Conservation (phyloP, 1,140 invertebrate genomes). For the Euura lappo region DNA sequence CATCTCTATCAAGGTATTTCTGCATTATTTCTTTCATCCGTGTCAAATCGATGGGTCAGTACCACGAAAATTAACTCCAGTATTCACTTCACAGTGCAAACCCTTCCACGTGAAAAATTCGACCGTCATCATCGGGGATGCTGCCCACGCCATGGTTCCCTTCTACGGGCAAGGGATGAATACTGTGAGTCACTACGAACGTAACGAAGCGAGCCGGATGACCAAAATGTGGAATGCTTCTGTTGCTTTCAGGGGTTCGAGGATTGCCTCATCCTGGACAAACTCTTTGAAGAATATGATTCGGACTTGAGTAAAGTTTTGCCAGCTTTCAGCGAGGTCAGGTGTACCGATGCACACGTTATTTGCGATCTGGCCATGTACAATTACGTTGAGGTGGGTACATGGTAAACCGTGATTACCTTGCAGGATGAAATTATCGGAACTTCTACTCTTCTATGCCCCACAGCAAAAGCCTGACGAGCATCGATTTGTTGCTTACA, state of each 20-base stretch:
- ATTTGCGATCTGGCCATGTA: slow-evolving; percentile 96
- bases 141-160: slow-evolving; percentile 98
- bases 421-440: neutral
- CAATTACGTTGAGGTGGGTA: slow-evolving; percentile 86
- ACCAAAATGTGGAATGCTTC: neutral
- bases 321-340: slow-evolving; percentile 72
- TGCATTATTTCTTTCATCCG: slow-evolving; percentile 11
- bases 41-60: slow-evolving; percentile 8
- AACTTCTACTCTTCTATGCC: neutral
- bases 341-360: slow-evolving; percentile 85
- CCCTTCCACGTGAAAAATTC: slow-evolving; percentile 82
- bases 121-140: slow-evolving; percentile 89
- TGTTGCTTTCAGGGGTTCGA: slow-evolving; percentile 82
- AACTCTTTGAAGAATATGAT: slow-evolving; percentile 73
- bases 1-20: slow-evolving; percentile 85
- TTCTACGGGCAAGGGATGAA: slow-evolving; percentile 99
- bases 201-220: too few species aligned
- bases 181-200: slow-evolving; percentile 66
- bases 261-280: slow-evolving; percentile 87
- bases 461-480: neutral
- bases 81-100: slow-evolving; percentile 68
- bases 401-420: neutral
- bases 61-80: slow-evolving; percentile 31
- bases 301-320: slow-evolving; percentile 70
- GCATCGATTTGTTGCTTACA: slow-evolving; percentile 49